phyloP scores from a whole-genome alignment of 2,888 invertebrate genomes.

The Augochlorella aurata region DNA sequence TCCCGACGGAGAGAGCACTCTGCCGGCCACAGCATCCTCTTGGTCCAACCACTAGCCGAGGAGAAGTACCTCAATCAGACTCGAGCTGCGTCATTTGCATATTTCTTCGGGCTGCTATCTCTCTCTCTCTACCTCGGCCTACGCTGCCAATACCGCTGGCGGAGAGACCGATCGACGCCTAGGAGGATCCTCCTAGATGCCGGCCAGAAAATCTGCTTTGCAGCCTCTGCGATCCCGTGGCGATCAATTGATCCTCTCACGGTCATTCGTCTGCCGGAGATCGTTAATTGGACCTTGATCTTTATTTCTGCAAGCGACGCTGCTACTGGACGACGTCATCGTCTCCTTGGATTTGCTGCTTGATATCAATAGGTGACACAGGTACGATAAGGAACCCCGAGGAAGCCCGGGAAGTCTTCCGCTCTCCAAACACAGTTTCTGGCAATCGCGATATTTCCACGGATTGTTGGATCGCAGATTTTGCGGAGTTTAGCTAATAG shows the following conservation, averaged over 20 bases:
- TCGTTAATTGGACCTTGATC: not conserved
- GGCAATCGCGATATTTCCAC: not conserved
- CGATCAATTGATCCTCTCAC: constrained; percentile 3
- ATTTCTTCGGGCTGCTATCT: constrained; percentile 76
- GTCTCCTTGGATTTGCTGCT: too few relatives aligned
- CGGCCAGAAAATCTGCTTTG: constrained; percentile 1
- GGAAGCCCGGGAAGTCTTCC: too few relatives aligned
- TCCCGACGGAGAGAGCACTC: constrained; percentile 21
- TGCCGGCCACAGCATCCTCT: constrained; percentile 40
- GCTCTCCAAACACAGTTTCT: too few relatives aligned
- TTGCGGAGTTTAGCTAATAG: constrained; percentile 15
- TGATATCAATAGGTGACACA: too few relatives aligned
- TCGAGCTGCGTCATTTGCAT: constrained; percentile 72
- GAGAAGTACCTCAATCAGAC: constrained; percentile 71
- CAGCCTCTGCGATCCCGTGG: not conserved
- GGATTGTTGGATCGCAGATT: not conserved
- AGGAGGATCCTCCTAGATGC: constrained; percentile 12
- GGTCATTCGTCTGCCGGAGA: not conserved
- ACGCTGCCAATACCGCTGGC: not conserved
- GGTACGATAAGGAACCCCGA: too few relatives aligned
- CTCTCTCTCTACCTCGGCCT: constrained; percentile 49
- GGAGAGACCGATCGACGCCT: constrained; percentile 17
- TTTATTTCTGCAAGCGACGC: too few relatives aligned
- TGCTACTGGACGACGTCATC: too few relatives aligned
- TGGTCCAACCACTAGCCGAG: constrained; percentile 45